Evolutionary conservation across 2,888 invertebrate genomes (phyloP).

Genomic region (Hypena proboscidalis): DNA sequence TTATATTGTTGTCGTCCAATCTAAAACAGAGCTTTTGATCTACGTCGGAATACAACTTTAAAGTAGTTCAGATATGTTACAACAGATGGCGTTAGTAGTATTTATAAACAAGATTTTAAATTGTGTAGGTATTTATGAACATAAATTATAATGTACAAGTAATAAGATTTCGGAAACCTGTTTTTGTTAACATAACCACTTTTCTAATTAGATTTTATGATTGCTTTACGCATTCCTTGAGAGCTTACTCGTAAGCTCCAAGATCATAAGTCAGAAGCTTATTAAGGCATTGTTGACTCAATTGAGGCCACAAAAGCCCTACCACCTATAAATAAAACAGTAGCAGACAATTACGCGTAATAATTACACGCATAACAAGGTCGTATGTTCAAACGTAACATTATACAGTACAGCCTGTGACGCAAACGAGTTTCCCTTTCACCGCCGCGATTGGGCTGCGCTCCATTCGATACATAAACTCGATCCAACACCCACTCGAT

Average conservation of each 20-base stretch:
- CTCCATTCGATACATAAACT: constrained; percentile 48
- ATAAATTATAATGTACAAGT: too few relatives aligned
- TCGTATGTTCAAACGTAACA: constrained; percentile 47
- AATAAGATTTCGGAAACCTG: too few relatives aligned
- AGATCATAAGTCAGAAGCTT: too few relatives aligned
- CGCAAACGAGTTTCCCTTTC: constrained; percentile 76
- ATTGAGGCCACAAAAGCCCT: constrained; percentile 7
- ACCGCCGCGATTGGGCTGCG: constrained; percentile 65
- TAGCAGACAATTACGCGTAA: constrained; percentile 50
- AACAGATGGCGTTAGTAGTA: constrained; percentile 36
- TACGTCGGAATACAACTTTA: too few relatives aligned
- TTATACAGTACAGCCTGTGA: constrained; percentile 58
- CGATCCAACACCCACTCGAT: constrained; percentile 52
- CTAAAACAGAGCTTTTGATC: too few relatives aligned
- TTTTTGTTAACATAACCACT: too few relatives aligned
- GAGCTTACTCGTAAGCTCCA: too few relatives aligned
- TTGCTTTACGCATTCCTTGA: too few relatives aligned
- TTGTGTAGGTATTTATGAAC: too few relatives aligned
- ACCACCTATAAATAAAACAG: constrained; percentile 9
- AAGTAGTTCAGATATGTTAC: constrained; percentile 8
- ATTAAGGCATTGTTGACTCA: too few relatives aligned
- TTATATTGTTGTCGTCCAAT: too few relatives aligned
- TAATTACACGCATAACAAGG: constrained; percentile 59
- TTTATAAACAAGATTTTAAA: neutral
- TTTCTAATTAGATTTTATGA: too few relatives aligned